Percentiles rank a stretch among this genome's conserved stretches.
phyloP scores from a whole-genome alignment of 2,113 vertebrate species.

The Dolichotis patagonum region DNA sequence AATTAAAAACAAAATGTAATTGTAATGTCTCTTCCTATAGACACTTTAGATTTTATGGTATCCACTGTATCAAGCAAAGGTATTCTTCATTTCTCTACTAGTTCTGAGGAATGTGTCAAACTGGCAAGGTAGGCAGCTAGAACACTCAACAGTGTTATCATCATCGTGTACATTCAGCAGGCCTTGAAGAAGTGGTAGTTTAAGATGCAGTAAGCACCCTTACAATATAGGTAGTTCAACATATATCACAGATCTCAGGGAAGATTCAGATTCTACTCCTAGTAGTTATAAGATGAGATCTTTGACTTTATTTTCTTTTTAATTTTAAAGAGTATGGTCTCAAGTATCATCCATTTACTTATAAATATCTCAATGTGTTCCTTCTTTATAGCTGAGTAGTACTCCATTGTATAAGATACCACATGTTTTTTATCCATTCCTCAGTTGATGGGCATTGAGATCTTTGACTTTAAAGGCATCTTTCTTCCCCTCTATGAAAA shows the following conservation, averaged over 20 bases:
- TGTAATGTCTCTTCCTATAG: neutral
- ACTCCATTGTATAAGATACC: too few species aligned
- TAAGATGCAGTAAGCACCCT: neutral
- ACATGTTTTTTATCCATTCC: too few species aligned
- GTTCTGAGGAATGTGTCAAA: neutral
- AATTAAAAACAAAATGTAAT: slow-evolving; percentile 12
- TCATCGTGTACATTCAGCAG: neutral
- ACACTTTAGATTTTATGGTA: neutral
- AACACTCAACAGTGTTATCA: neutral
- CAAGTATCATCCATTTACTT: too few species aligned
- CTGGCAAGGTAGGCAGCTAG: neutral
- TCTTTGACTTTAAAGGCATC: neutral
- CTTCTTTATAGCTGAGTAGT: too few species aligned
- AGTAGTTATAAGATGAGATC: neutral
- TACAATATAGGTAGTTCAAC: neutral
- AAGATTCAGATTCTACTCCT: neutral
- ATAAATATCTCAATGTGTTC: too few species aligned
- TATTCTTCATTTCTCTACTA: neutral
- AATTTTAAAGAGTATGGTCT: too few species aligned
- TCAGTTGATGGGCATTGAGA: neutral
- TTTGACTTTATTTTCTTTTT: neutral
- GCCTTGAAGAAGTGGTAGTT: neutral
- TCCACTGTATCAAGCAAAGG: neutral
- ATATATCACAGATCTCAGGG: neutral
- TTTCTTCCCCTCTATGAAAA: neutral